Evolutionary conservation across 2,888 invertebrate species (phyloP).

Genomic region (Pseudococcus longispinus): DNA sequence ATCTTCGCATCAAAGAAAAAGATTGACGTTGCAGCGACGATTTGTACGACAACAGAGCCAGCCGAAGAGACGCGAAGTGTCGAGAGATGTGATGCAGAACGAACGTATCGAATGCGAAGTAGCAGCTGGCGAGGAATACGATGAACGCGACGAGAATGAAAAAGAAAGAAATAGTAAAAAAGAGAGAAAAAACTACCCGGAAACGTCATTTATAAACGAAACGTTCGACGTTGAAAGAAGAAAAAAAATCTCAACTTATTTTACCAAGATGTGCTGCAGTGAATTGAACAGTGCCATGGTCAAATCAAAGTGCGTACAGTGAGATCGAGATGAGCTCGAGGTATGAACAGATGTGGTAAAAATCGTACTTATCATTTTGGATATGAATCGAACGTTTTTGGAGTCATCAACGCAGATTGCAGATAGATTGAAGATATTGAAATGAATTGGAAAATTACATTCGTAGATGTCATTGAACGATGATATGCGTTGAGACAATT

Average conservation of each 20-base stretch:
- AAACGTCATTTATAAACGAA: constrained; percentile 27
- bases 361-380: neutral
- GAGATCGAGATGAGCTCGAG: neutral
- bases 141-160: neutral
- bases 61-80: neutral
- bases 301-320: neutral
- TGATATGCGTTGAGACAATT: neutral
- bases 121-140: neutral
- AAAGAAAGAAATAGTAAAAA: neutral
- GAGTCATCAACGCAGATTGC: no score
- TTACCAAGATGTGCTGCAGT: neutral
- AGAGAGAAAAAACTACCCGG: constrained; percentile 18
- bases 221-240: neutral
- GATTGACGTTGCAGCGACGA: constrained; percentile 12
- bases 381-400: neutral
- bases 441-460: neutral
- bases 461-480: neutral
- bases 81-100: constrained; percentile 35
- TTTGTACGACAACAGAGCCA: neutral
- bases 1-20: neutral
- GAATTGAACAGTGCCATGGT: neutral
- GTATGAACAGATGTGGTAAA: neutral
- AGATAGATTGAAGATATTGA: neutral
- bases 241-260: neutral
- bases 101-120: constrained; percentile 34